Base-by-base conservation (phyloP, 2,113 vertebrate species). In the Callipepla squamata region DNA sequence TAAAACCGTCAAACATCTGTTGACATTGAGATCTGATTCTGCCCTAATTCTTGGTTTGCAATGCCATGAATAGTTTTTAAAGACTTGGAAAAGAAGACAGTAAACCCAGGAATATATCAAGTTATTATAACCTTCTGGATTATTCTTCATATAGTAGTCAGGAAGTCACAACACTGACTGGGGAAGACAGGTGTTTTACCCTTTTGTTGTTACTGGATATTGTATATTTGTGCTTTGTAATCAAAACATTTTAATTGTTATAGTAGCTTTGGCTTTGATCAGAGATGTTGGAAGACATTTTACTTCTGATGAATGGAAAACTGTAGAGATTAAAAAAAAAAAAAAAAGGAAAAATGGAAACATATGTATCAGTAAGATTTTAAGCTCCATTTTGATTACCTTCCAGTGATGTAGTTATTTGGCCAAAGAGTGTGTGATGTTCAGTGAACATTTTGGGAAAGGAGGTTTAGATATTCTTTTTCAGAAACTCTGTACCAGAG, bases 191-290 rank as follows among this genome's bases (percentile, higher is more conserved):
- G 28, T 82, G 70, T 90, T 84, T 90, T 62, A 86, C 89, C 63
- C 59, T 78, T 89, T 91, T 67, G n/a, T 91, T 93, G 79, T 92
- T 93, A 59, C 61, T 86, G 63, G 80, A 47, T 80, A 48, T 90
- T 91, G 65, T 72, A 4, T 91, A 90, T 85, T 87, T 81, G 76
- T 95, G 85, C 79, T 96, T 96, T 84, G 77, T 90, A 95, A 96
- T 94, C 38, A 94, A 96, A 96, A 90, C 89, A 85, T 80, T 96
- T 91, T 92, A 96, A 90, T 92, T 90, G 70, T 93, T 94, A 65
- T 87, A 75, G 91, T 95, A 86, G 93, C 90, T 96, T 40, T 40
- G 40, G 11, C 40, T 40, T 90, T 93, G 73, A 77, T 90, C 77
- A 75, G 45, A 57, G 78, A 94, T 85, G 76, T 95, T 72, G 92